phyloP scores from a whole-genome alignment of 2,797 vertebrate species.

The Hylomyscus alleni region DNA sequence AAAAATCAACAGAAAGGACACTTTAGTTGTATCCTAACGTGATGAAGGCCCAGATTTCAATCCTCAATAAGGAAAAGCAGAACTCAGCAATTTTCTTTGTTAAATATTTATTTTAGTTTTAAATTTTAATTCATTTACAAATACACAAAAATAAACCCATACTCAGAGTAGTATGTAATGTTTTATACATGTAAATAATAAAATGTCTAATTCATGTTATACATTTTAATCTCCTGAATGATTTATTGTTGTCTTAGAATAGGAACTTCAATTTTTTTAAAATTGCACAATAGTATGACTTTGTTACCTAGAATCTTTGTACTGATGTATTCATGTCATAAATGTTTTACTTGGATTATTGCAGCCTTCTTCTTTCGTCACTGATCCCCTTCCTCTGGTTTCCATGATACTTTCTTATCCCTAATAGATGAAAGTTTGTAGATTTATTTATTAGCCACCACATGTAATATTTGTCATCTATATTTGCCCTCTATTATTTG shows the following conservation, averaged over 20 bases:
- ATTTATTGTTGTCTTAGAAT: not conserved
- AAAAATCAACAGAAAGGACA: not conserved
- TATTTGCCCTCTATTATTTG: not conserved
- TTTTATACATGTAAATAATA: not conserved
- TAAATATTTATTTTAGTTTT: not conserved
- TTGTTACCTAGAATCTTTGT: not conserved
- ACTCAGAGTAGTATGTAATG: not conserved
- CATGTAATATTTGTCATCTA: not conserved
- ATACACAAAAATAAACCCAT: not conserved
- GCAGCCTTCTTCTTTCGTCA: not conserved
- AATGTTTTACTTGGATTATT: not conserved
- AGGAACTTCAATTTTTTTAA: not conserved
- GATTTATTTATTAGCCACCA: not conserved
- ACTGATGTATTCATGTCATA: not conserved
- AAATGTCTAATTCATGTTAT: not conserved
- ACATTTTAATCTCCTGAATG: not conserved
- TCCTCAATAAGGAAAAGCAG: not conserved
- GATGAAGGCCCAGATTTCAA: not conserved
- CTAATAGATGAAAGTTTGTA: not conserved
- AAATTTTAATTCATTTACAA: not conserved
- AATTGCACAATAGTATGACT: not conserved
- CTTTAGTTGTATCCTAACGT: not conserved
- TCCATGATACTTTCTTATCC: not conserved
- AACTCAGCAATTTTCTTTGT: not conserved
- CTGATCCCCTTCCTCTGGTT: too few relatives aligned